Evolutionary conservation across 1,140 invertebrate species (phyloP).

Genomic region (Drosophila orosa): DNA sequence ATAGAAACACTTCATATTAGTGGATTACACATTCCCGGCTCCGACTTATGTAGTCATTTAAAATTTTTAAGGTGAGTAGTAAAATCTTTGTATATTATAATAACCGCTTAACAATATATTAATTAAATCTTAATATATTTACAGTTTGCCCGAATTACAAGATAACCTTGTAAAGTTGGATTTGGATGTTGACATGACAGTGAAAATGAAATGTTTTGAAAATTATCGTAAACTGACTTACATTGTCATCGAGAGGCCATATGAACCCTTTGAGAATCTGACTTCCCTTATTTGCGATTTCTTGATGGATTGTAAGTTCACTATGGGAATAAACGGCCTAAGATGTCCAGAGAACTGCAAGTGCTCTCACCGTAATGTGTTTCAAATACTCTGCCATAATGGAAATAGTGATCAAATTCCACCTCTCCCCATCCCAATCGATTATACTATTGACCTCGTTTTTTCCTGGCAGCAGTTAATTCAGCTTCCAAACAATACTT

Average conservation of each 20-base stretch:
- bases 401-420: background rate
- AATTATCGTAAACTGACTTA: background rate
- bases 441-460: background rate
- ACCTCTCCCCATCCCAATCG: background rate
- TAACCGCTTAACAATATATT: too few relatives aligned
- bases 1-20: accelerated
- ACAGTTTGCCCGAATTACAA: background rate
- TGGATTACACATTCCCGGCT: background rate
- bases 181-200: background rate
- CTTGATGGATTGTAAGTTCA: background rate
- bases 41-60: background rate
- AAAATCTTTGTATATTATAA: too few relatives aligned
- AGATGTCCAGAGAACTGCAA: background rate
- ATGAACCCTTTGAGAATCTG: background rate
- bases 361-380: background rate
- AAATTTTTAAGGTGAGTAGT: background rate
- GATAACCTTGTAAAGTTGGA: background rate
- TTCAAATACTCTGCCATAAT: background rate
- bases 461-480: background rate
- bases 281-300: background rate
- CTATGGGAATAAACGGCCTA: background rate
- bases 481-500: background rate
- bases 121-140: background rate
- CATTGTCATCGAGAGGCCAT: background rate
- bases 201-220: background rate